Evolutionary conservation across 1,140 invertebrate species (phyloP), one percentile per base, ranked within the genome.

Genomic region (Heterodera schachtii): DNA sequence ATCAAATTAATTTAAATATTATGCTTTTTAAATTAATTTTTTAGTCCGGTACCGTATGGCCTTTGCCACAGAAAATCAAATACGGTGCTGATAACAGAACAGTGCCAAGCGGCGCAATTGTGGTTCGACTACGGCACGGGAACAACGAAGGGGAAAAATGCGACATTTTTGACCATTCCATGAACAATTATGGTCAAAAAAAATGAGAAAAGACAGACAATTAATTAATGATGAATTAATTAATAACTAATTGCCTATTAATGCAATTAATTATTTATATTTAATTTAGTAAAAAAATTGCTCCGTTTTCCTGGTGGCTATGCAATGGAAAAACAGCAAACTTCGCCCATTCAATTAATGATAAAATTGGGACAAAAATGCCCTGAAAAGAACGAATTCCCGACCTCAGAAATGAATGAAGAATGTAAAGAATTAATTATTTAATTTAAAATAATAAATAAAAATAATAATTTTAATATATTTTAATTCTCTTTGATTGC

Each of bases 21-120:
- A 52, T 11, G 11, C 49, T 52, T 52, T 52, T 52, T 8, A 52
- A 52, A 52, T 52, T 52, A 52, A 11, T 52, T 52, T 52, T 69
- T 71, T 16, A 78, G 77, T 16, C 78, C 4, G 86, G 86, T 44
- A 83, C 70, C 11, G 82, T 88, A n/a, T 88, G 87, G 87, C 87
- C 87, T 1, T 71, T 88, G 47, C 87, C 87, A 9, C 87, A 87
- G 81, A 86, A 88, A 67, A 78, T 86, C 43, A 11, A 82, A 57
- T 85, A 84, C 71, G 82, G 77, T n/a, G 16, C 60, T 21, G 41
- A 86, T 31, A 85, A 85, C 66, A 67, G 84, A 71, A 85, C 85
- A 31, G 52, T 85, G n/a, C 69, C 85, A 47, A 67, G 41, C 57
- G 84, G 77, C 6, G 16, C 43, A 11, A 71, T 85, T 64, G 64